Percentiles rank a stretch among this genome's conserved stretches.
Conservation (phyloP, 2,113 vertebrate species). For the Corvus cornix region DNA sequence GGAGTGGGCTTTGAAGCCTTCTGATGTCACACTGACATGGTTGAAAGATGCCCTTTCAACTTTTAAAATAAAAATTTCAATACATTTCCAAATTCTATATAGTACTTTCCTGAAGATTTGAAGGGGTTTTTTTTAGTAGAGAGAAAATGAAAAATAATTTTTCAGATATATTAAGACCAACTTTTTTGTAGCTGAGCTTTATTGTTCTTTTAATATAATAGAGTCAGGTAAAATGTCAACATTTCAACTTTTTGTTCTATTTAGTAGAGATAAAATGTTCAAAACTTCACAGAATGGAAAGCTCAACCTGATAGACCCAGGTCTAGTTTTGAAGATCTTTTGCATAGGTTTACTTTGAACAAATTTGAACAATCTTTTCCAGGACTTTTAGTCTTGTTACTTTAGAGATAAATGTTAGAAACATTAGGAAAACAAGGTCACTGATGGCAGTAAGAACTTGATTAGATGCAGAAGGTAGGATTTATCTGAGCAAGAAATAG, state of each 20-base stretch:
- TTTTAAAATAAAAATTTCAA: slow-evolving; percentile 2
- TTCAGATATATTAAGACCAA: not conserved
- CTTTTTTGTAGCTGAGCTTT: not conserved
- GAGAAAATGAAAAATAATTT: not conserved
- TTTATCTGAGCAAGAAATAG: slow-evolving; percentile 9
- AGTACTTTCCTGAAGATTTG: not conserved
- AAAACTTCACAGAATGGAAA: not conserved
- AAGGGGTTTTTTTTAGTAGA: not conserved
- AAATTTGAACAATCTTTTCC: not conserved
- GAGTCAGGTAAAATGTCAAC: slow-evolving; percentile 32
- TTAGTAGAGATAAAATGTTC: slow-evolving; percentile 5
- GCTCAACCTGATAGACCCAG: not conserved
- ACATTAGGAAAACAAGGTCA: slow-evolving; percentile 19
- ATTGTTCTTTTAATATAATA: not conserved
- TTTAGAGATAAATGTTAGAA: not conserved
- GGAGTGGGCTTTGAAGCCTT: not conserved
- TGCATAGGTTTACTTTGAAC: slow-evolving; percentile 22
- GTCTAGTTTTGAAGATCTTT: slow-evolving; percentile 14
- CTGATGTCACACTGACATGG: not conserved
- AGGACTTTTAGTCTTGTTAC: not conserved
- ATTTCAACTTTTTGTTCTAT: slow-evolving; percentile 18
- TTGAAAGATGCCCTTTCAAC: not conserved
- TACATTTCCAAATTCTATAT: not conserved
- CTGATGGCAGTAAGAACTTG: not conserved
- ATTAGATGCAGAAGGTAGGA: not conserved